Evolutionary conservation across 2,888 invertebrate genomes (phyloP).

Genomic region (Adela reaumurella): DNA sequence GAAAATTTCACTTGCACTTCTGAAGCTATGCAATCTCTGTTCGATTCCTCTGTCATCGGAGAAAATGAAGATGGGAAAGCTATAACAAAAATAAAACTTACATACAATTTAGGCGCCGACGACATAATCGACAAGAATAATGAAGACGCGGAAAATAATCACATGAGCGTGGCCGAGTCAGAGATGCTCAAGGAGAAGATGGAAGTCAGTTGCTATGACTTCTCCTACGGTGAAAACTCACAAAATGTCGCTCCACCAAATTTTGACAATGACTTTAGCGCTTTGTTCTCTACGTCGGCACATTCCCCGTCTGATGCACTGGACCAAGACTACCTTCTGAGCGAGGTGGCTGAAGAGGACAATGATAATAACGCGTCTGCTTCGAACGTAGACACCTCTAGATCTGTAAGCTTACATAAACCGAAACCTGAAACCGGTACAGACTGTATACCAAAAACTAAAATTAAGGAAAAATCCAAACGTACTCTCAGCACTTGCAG

Average conservation of each 20-base stretch:
- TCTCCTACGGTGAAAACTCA: constrained; percentile 31
- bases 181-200: too few species aligned
- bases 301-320: not conserved
- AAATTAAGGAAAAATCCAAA: not conserved
- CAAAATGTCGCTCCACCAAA: constrained; percentile 20
- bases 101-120: not conserved
- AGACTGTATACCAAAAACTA: too few species aligned
- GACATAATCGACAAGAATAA: not conserved
- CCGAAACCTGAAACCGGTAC: too few species aligned
- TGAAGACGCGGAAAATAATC: not conserved
- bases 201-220: constrained; percentile 26
- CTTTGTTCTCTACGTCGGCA: constrained; percentile 22
- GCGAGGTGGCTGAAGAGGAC: constrained; percentile 18
- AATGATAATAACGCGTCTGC: too few species aligned
- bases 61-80: not conserved
- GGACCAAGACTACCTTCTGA: constrained; percentile 6
- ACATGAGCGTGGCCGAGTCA: not conserved
- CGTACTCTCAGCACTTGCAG: not conserved
- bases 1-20: constrained; percentile 11
- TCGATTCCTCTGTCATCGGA: not conserved
- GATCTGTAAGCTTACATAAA: too few species aligned
- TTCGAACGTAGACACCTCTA: too few species aligned
- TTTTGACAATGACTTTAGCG: constrained; percentile 21
- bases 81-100: not conserved
- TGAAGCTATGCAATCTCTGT: not conserved